A percentile compares a stretch with the other conserved stretches of the same genome.
Evolutionary conservation across 2,888 invertebrate species (phyloP).

Genomic region (Rhagonycha lutea): DNA sequence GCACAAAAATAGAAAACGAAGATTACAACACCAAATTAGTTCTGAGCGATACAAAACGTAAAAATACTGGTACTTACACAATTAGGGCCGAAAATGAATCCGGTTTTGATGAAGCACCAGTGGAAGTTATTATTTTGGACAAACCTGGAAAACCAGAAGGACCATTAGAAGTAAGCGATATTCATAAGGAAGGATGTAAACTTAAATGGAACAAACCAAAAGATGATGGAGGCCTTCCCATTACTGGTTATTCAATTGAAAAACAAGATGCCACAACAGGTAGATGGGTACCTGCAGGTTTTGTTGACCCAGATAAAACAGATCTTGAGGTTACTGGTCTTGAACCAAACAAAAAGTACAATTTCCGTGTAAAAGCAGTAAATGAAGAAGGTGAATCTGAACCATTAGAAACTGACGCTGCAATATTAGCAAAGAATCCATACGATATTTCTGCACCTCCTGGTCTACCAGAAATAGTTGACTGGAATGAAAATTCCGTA

Average conservation of each 20-base stretch:
- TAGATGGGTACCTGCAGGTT: slow-evolving; percentile 86
- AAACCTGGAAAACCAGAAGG: slow-evolving; percentile 89
- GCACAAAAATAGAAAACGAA: slow-evolving; percentile 82
- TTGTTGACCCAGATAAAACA: slow-evolving; percentile 78
- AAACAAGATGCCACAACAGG: slow-evolving; percentile 91
- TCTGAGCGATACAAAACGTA: slow-evolving; percentile 79
- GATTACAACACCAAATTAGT: slow-evolving; percentile 89
- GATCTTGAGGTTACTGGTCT: slow-evolving; percentile 86
- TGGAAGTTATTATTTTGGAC: slow-evolving; percentile 85
- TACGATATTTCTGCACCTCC: slow-evolving; percentile 88
- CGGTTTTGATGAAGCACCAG: slow-evolving; percentile 91
- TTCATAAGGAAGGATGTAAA: slow-evolving; percentile 93
- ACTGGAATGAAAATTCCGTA: slow-evolving; percentile 89
- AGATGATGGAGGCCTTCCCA: slow-evolving; percentile 92
- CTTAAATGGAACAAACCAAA: slow-evolving; percentile 94
- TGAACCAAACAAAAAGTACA: slow-evolving; percentile 93
- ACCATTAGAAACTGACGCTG: slow-evolving; percentile 86
- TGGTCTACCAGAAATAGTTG: slow-evolving; percentile 87
- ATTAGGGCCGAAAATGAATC: slow-evolving; percentile 91
- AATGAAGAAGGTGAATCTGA: slow-evolving; percentile 98
- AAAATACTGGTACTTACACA: slow-evolving; percentile 88
- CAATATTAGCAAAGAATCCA: slow-evolving; percentile 95
- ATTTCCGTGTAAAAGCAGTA: slow-evolving; percentile 95
- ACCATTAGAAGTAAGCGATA: slow-evolving; percentile 86
- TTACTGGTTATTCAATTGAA: slow-evolving; percentile 90